Evolutionary conservation across 1,140 invertebrate species (phyloP).

Genomic region (Drosophila simulans): DNA sequence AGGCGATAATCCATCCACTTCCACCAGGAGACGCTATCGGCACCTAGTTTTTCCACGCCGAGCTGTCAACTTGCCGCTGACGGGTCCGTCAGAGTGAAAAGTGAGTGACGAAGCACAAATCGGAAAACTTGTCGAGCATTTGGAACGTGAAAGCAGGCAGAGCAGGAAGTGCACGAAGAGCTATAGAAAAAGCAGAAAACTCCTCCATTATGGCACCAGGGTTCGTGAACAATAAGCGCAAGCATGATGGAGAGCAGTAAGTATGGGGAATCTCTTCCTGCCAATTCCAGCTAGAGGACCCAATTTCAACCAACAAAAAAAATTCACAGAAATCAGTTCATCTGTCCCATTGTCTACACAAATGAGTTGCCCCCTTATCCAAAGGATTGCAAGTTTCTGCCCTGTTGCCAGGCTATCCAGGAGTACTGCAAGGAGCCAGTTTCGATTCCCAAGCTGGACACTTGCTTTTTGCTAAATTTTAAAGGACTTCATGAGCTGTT

Average conservation of each 20-base stretch:
- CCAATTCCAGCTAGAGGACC: neutral
- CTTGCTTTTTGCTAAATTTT: constrained; percentile 3
- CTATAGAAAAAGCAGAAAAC: neutral
- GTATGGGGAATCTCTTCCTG: constrained; percentile 3
- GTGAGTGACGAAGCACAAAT: constrained; percentile 30
- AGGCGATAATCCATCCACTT: neutral
- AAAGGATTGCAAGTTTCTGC: constrained; percentile 41
- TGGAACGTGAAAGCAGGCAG: neutral
- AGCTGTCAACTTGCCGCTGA: neutral
- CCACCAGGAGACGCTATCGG: constrained; percentile 1
- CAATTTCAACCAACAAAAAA: neutral
- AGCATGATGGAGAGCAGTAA: constrained; percentile 28
- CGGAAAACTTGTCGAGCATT: constrained; percentile 27
- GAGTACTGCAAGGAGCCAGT: constrained; percentile 34
- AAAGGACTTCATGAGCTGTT: constrained; percentile 47
- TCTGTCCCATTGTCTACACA: constrained; percentile 30
- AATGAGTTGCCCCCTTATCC: constrained; percentile 29
- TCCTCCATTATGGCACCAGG: constrained; percentile 18
- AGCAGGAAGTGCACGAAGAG: neutral
- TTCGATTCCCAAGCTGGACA: constrained; percentile 22
- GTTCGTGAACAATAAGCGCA: constrained; percentile 10
- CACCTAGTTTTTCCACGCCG: neutral
- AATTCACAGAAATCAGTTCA: constrained; percentile 29
- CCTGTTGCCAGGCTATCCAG: constrained; percentile 32
- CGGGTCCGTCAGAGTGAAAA: constrained; percentile 6